These are phyloP conservation scores for Phrynosoma blainvillii DNA, from an alignment of 2,113 vertebrate genomes.

Conservation along the genomic window DNA sequence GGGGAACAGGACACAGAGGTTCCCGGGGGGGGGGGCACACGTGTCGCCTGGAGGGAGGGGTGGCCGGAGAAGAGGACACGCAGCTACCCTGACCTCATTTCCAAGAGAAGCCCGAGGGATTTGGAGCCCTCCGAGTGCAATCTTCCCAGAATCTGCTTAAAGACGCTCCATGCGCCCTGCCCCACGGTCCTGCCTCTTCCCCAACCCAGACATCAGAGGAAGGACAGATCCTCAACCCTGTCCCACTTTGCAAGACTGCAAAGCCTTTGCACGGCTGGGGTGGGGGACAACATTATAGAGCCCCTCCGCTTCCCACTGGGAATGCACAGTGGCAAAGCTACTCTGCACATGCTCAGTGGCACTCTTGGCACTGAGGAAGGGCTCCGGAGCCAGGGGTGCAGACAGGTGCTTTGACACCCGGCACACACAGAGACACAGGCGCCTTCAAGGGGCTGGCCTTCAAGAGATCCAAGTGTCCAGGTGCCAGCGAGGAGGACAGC, in stretches of 20 bases:
- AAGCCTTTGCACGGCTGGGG: no score
- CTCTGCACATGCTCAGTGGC: background rate
- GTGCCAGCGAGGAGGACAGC: background rate
- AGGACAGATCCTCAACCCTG: background rate
- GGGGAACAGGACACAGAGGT: no score
- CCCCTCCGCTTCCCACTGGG: no score
- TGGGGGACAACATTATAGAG: no score
- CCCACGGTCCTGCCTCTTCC: no score
- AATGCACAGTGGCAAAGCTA: background rate
- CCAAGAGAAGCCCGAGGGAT: background rate
- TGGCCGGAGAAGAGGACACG: no score
- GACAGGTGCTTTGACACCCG: no score
- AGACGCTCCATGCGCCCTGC: background rate
- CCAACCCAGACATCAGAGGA: no score
- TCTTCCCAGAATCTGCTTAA: background rate
- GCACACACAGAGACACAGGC: no score
- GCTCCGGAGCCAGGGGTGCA: background rate
- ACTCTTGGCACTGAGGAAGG: background rate
- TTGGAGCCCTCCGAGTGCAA: background rate
- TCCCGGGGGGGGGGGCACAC: no score
- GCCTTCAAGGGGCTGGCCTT: no score
- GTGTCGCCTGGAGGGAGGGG: no score
- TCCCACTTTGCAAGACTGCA: background rate
- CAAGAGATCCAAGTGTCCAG: background rate
- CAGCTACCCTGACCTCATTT: background rate